Percentiles rank a stretch among this genome's conserved stretches.
phyloP scores from a whole-genome alignment of 2,888 invertebrate genomes.

The Brenthis ino region DNA sequence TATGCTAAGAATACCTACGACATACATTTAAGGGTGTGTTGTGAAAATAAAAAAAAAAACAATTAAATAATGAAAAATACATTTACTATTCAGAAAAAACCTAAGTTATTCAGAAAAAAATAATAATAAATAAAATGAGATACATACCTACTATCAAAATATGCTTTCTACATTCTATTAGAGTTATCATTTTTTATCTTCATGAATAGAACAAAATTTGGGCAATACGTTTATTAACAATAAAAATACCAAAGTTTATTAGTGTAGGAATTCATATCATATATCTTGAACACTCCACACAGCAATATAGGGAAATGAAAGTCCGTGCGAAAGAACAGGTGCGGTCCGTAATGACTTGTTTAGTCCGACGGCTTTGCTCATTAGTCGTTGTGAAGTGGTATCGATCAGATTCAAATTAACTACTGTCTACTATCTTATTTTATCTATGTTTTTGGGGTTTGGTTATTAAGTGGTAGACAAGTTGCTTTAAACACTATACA shows the following conservation, averaged over 20 bases:
- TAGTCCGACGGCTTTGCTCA: slow-evolving; percentile 71
- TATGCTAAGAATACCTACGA: neutral
- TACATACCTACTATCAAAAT: neutral
- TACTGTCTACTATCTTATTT: slow-evolving; percentile 55
- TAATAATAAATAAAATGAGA: too few relatives aligned
- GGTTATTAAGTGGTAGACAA: slow-evolving; percentile 11
- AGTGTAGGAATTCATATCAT: slow-evolving; percentile 65
- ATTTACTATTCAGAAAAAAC: too few relatives aligned
- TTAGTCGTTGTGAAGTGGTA: slow-evolving; percentile 65
- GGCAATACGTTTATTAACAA: slow-evolving; percentile 10
- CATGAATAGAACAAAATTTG: slow-evolving; percentile 1
- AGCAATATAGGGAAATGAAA: slow-evolving; percentile 61
- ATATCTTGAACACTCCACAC: slow-evolving; percentile 57
- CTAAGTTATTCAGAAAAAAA: too few relatives aligned
- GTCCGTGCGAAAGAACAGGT: slow-evolving; percentile 67
- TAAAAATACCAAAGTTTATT: slow-evolving; percentile 50
- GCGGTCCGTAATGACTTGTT: slow-evolving; percentile 60
- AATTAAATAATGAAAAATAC: too few relatives aligned
- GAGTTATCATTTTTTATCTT: slow-evolving; percentile 15
- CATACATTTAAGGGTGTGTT: neutral
- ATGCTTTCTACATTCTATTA: neutral
- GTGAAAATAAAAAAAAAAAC: neutral
- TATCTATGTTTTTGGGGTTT: slow-evolving; percentile 37
- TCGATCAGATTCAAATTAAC: slow-evolving; percentile 62
- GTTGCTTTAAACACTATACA: neutral